Base-by-base conservation (phyloP, 2,113 vertebrate species). In the Meles meles region DNA sequence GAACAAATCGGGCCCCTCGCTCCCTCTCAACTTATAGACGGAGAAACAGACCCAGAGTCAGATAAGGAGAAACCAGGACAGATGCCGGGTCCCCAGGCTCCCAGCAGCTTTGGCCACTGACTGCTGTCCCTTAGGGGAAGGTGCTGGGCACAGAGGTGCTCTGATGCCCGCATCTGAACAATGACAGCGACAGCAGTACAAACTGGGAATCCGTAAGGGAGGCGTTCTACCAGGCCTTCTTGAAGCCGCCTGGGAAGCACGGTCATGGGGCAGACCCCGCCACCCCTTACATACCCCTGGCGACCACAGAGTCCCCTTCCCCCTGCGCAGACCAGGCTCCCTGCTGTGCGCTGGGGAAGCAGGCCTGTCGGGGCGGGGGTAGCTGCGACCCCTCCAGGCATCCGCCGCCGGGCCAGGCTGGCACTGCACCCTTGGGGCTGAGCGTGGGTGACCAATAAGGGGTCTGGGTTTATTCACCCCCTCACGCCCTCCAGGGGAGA, bases 281-380 rank as follows among this genome's bases (percentile, higher is more conserved):
- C 0, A 4, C 2, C 4, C 27, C 2, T 4, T 6, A 17, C 71
- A 25, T 39, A 27, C 61, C 21, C 17, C 13, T 17, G 44, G 42
- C 5, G 6, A 17, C n/a, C 18, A 9, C 82, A 8, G 9, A 15
- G 4, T 20, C 1, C 10, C 89, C 39, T 13, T 23, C n/a, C 14
- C 18, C 4, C 34, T 0, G 3, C 31, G 1, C 3, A 18, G 39
- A n/a, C 29, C 52, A 25, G 86, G 29, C 87, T 42, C 55, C 44
- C 17, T 12, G 4, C 72, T 17, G 6, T 12, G 72, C 39, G 4
- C 52, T 3, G 17, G 47, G 44, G 67, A 17, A 84, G 59, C 59
- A 29, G 17, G 59, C 39, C 2, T 0, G 12, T 20, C 20, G 1
- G 7, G 6, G 47, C 11, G n/a, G 57, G n/a, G 23, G 5, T 17